These are phyloP conservation scores for Arge pagana DNA, from an alignment of 2,888 invertebrate genomes.

Conservation along the genomic window DNA sequence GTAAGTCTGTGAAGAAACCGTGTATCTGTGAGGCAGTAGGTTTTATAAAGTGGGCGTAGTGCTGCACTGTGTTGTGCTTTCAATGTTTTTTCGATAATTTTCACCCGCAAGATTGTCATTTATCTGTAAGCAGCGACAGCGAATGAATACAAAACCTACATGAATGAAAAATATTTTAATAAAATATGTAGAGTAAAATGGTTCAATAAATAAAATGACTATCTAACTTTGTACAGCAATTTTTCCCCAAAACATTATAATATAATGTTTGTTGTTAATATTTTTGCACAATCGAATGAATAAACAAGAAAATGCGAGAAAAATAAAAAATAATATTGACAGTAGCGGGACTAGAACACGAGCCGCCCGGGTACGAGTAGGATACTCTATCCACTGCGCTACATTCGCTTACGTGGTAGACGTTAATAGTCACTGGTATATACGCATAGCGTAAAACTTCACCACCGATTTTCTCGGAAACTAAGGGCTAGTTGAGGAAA, in stretches of 20 bases:
- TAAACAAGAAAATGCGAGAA: background rate
- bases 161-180: background rate
- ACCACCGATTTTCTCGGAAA: background rate
- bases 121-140: background rate
- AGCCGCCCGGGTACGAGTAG: too few species aligned
- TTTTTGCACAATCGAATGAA: background rate
- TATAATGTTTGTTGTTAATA: background rate
- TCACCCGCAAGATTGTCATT: constrained; percentile 4
- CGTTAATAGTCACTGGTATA: background rate
- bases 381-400: too few species aligned
- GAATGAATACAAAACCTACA: background rate
- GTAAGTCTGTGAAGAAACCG: constrained; percentile 7
- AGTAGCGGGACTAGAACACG: background rate
- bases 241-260: too few species aligned
- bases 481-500: background rate
- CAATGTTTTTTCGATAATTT: constrained; percentile 6
- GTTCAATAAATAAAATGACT: too few species aligned
- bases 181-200: too few species aligned
- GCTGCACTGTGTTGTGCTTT: constrained; percentile 5
- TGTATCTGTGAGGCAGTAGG: constrained; percentile 9
- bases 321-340: background rate
- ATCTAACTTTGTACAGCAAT: too few species aligned
- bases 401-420: background rate
- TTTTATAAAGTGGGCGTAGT: constrained; percentile 21
- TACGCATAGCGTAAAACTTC: constrained; percentile 5